Conservation (phyloP, 2,113 vertebrate species). For the Pangasianodon gigas region DNA sequence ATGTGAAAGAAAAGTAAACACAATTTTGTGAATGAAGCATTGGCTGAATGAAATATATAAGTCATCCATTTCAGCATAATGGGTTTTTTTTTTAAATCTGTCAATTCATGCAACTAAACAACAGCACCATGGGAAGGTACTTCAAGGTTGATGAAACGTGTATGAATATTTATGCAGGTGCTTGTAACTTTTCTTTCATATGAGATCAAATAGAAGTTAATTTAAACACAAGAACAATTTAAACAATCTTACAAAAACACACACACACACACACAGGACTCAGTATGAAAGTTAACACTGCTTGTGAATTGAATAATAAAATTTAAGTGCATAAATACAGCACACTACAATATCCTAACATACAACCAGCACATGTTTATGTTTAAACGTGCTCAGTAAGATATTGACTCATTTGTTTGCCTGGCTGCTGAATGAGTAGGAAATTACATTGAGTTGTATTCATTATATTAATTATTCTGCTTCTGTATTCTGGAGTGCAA, state of each 20-base stretch:
- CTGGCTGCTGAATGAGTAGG: conserved; percentile 9
- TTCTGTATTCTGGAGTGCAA: conserved; percentile 32
- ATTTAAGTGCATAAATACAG: not conserved
- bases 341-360: not conserved
- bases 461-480: conserved; percentile 37
- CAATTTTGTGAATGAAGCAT: not conserved
- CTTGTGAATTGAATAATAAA: not conserved
- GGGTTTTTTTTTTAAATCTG: not conserved
- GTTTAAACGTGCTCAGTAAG: not conserved
- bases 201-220: not conserved
- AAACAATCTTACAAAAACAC: not conserved
- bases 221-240: not conserved
- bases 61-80: not conserved
- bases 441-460: conserved; percentile 37
- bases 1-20: not conserved
- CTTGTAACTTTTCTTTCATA: not conserved
- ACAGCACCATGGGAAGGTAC: not conserved
- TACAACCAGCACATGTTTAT: not conserved
- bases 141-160: not conserved
- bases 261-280: no score
- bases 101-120: not conserved
- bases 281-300: not conserved
- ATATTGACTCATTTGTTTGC: conserved; percentile 9
- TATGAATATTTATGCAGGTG: not conserved
- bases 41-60: not conserved